Percentiles rank a stretch among this genome's conserved stretches.
Conservation (phyloP, 1,140 invertebrate genomes). For the Nasonia vitripennis region DNA sequence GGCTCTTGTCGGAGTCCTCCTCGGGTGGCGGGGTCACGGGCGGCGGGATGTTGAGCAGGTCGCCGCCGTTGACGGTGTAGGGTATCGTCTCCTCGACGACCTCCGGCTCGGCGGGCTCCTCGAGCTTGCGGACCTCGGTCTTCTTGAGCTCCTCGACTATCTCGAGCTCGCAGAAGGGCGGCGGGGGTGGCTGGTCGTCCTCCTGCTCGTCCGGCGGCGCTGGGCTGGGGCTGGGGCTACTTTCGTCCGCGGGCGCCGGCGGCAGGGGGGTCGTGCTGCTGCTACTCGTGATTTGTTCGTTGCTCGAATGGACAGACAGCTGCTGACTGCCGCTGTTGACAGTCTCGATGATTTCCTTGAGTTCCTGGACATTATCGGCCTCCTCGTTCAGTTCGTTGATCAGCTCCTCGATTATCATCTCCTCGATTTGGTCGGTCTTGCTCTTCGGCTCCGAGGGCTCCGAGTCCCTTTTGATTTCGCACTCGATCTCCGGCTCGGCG, state of each 20-base stretch:
- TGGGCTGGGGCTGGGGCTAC: not conserved
- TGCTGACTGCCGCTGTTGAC: not conserved
- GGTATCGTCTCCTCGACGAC: not conserved
- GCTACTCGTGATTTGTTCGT: slow-evolving; percentile 1
- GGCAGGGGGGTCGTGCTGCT: not conserved
- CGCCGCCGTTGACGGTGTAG: not conserved
- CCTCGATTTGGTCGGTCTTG: slow-evolving; percentile 41
- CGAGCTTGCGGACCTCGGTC: not conserved
- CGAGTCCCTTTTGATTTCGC: not conserved
- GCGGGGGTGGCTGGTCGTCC: not conserved
- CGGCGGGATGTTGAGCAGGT: slow-evolving; percentile 43
- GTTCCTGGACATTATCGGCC: slow-evolving; percentile 45
- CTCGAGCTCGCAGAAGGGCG: slow-evolving; percentile 10
- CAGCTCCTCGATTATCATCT: slow-evolving; percentile 47
- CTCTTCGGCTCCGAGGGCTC: not conserved
- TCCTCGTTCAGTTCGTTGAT: slow-evolving; percentile 47
- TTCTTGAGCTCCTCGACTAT: slow-evolving; percentile 43
- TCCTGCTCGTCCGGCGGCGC: slow-evolving; percentile 14
- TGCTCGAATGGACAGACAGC: slow-evolving; percentile 7
- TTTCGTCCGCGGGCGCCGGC: not conserved
- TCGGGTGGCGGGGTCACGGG: slow-evolving; percentile 13
- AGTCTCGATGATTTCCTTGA: slow-evolving; percentile 39
- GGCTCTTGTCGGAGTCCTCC: not conserved
- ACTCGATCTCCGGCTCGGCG: slow-evolving; percentile 5
- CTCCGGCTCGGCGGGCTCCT: not conserved